These are phyloP conservation scores for Drosophila equinoxialis DNA, from an alignment of 1,140 invertebrate genomes.

Conservation along the genomic window DNA sequence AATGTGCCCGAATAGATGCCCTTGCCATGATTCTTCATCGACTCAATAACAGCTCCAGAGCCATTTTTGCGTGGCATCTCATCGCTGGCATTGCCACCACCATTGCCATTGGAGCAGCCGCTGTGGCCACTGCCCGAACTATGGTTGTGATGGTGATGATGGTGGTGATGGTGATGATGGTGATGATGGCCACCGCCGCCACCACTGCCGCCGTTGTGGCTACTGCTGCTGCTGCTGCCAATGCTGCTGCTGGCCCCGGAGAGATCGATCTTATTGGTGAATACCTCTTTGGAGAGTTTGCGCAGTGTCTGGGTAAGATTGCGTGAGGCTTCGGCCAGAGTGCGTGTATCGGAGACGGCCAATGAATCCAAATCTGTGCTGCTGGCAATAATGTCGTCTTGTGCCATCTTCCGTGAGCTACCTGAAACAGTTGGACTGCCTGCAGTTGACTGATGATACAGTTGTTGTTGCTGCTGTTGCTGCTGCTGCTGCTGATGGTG, in stretches of 20 bases:
- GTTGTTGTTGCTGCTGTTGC: slow-evolving; percentile 13
- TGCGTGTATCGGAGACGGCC: slow-evolving; percentile 86
- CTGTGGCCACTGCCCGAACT: not conserved
- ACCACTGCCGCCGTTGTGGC: not conserved
- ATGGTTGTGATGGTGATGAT: not conserved
- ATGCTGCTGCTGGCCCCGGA: slow-evolving; percentile 56
- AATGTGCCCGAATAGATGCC: slow-evolving; percentile 94
- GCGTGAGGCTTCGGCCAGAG: slow-evolving; percentile 93
- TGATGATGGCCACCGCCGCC: no score
- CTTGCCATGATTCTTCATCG: slow-evolving; percentile 96
- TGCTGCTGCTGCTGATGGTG: slow-evolving; percentile 24
- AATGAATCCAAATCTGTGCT: slow-evolving; percentile 80
- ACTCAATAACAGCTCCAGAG: slow-evolving; percentile 95
- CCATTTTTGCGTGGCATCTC: slow-evolving; percentile 84
- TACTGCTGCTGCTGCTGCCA: slow-evolving; percentile 8
- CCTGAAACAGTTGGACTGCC: slow-evolving; percentile 15
- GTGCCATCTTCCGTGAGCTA: slow-evolving; percentile 3
- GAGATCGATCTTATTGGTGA: slow-evolving; percentile 87
- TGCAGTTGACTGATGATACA: slow-evolving; percentile 52
- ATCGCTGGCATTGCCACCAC: slow-evolving; percentile 48
- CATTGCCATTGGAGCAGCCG: slow-evolving; percentile 8
- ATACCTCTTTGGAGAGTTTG: slow-evolving; percentile 94
- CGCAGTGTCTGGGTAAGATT: slow-evolving; percentile 96
- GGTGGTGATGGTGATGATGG: no score
- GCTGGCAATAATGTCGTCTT: not conserved